phyloP scores from a whole-genome alignment of 2,113 vertebrate genomes.

The Neopipo cinnamomea region DNA sequence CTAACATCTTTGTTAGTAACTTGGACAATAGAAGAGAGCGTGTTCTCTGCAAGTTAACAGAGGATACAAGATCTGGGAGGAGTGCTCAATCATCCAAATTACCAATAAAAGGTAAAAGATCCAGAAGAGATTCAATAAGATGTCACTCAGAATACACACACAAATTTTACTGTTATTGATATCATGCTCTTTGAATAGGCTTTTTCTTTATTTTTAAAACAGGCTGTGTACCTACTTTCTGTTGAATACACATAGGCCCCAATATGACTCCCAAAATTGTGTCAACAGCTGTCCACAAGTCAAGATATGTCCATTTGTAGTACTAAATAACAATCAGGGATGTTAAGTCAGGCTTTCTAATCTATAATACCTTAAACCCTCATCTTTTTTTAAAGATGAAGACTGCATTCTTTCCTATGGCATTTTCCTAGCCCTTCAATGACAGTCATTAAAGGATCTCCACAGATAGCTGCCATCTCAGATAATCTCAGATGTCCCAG shows the following conservation, averaged over 20 bases:
- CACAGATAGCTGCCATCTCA: neutral
- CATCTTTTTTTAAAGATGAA: neutral
- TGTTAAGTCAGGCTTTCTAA: neutral
- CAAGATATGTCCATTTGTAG: neutral
- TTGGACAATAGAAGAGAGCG: neutral
- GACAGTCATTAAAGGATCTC: neutral
- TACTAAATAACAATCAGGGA: neutral
- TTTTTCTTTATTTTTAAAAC: neutral
- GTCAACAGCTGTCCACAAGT: neutral
- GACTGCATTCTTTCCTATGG: neutral
- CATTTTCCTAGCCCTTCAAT: neutral
- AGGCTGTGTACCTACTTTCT: neutral
- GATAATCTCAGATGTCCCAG: neutral
- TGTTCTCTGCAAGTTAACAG: neutral
- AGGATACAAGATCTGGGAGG: neutral
- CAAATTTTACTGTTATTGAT: neutral
- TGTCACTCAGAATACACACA: neutral
- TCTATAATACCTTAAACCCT: neutral
- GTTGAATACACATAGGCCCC: neutral
- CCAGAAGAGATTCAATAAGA: neutral
- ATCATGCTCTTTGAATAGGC: neutral
- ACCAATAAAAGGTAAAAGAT: neutral
- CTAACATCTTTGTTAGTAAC: neutral
- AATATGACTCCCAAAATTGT: neutral
- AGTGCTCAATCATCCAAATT: neutral